Evolutionary conservation across 1,140 invertebrate species (phyloP).

Genomic region (Theocolax elegans): DNA sequence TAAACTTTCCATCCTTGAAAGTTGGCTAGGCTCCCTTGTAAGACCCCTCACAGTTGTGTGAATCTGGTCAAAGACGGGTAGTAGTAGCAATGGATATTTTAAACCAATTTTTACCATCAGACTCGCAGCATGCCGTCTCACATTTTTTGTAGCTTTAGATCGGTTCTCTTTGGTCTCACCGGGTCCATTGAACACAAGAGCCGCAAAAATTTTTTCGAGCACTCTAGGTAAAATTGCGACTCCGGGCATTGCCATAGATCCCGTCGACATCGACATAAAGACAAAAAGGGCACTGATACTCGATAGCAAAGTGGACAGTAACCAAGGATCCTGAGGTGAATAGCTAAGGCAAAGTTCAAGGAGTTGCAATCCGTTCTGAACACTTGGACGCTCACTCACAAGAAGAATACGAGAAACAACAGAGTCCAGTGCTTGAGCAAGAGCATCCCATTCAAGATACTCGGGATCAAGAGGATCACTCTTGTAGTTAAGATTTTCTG

Average conservation of each 20-base stretch:
- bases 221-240: constrained; percentile 80
- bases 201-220: constrained; percentile 87
- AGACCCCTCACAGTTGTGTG: constrained; percentile 71
- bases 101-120: constrained; percentile 89
- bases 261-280: constrained; percentile 87
- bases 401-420: constrained; percentile 81
- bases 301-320: constrained; percentile 84
- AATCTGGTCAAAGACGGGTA: constrained; percentile 89
- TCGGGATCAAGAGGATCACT: constrained; percentile 71
- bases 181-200: constrained; percentile 78
- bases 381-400: constrained; percentile 74
- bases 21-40: constrained; percentile 68
- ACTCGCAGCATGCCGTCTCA: constrained; percentile 87
- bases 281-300: constrained; percentile 91
- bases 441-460: constrained; percentile 88
- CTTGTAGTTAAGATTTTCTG: constrained; percentile 61
- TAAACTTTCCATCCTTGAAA: constrained; percentile 87
- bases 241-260: constrained; percentile 78
- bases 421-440: constrained; percentile 79
- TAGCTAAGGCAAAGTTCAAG: constrained; percentile 81
- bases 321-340: constrained; percentile 79
- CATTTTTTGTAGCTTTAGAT: constrained; percentile 82
- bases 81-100: constrained; percentile 83
- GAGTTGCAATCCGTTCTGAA: constrained; percentile 76
- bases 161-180: constrained; percentile 70